Evolutionary conservation across 2,113 vertebrate genomes (phyloP).

Genomic region (Thalassarche chlororhynchos): DNA sequence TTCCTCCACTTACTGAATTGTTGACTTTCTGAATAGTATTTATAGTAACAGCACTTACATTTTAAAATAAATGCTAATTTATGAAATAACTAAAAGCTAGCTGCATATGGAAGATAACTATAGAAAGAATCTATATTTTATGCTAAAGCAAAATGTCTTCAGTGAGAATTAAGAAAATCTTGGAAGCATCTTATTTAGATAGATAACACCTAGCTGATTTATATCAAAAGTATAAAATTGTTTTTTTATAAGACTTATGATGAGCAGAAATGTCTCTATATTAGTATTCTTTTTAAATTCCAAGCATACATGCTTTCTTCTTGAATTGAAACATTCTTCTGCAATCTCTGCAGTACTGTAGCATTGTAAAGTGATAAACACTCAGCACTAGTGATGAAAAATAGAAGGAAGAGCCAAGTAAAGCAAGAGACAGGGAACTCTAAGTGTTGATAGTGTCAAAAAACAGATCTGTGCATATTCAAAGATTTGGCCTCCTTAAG

Average conservation of each 20-base stretch:
- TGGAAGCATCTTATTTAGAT: not conserved
- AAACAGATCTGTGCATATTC: not conserved
- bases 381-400: not conserved
- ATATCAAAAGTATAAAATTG: not conserved
- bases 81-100: constrained; percentile 6
- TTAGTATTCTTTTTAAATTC: not conserved
- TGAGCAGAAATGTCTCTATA: not conserved
- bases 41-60: not conserved
- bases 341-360: not conserved
- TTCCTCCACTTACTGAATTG: not conserved
- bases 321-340: not conserved
- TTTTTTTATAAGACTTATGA: not conserved
- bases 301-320: not conserved
- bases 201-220: not conserved
- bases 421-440: not conserved
- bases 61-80: constrained; percentile 19
- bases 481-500: not conserved
- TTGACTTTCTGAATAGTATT: not conserved
- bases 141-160: not conserved
- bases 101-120: not conserved
- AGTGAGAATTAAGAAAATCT: not conserved
- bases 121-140: not conserved
- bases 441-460: not conserved
- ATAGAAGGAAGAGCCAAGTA: constrained; percentile 14
- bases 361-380: not conserved